These are phyloP conservation scores for Arion vulgaris DNA, from an alignment of 1,140 invertebrate genomes.

Conservation along the genomic window DNA sequence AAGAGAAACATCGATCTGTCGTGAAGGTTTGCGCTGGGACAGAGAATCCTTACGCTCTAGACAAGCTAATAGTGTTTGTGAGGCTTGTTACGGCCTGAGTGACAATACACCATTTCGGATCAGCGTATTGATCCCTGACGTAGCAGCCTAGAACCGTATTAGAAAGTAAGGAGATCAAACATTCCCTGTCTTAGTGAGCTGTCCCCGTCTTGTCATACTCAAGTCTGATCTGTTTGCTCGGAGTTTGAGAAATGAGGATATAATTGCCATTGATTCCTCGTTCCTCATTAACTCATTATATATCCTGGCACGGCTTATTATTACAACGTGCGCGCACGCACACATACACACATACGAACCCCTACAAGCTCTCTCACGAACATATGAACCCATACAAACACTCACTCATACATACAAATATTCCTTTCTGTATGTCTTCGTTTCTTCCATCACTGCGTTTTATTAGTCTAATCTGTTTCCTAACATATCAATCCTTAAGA, in stretches of 20 bases:
- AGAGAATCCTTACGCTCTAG: background rate
- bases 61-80: conserved; percentile 8
- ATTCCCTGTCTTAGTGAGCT: background rate
- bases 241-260: background rate
- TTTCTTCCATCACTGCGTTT: too few species aligned
- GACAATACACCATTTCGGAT: background rate
- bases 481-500: too few species aligned
- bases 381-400: too few species aligned
- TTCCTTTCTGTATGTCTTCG: too few species aligned
- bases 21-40: too few species aligned
- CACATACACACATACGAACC: too few species aligned
- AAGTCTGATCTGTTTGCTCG: background rate
- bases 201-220: background rate
- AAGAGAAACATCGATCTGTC: too few species aligned
- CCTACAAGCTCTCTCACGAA: too few species aligned
- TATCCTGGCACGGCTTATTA: too few species aligned
- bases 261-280: background rate
- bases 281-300: conserved; percentile 2
- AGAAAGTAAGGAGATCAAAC: background rate
- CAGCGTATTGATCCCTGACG: conserved; percentile 5
- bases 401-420: too few species aligned
- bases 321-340: too few species aligned
- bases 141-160: background rate
- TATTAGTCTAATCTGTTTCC: too few species aligned
- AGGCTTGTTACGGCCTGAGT: background rate